Conservation (phyloP, 1,140 invertebrate species). For the Agrypnia vestita region DNA sequence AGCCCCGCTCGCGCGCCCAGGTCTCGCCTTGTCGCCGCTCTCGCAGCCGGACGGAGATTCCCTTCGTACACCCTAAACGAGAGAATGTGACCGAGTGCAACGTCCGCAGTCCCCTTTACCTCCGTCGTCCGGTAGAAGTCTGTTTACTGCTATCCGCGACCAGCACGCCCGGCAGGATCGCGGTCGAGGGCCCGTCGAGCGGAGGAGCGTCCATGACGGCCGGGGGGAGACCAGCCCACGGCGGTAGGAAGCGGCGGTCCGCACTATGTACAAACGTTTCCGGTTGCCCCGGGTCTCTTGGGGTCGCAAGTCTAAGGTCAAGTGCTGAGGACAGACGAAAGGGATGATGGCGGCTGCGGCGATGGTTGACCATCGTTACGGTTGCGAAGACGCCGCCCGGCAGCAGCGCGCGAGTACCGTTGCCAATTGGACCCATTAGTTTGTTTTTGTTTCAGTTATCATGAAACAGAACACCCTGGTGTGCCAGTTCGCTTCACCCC, state of each 20-base stretch:
- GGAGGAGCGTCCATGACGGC: slow-evolving; percentile 52
- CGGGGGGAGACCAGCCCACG: background rate
- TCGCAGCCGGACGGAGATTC: background rate
- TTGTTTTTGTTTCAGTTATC: slow-evolving; percentile 85
- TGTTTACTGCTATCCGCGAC: background rate
- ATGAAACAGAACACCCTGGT: slow-evolving; percentile 91
- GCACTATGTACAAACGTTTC: slow-evolving; percentile 53
- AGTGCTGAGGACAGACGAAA: slow-evolving; percentile 50
- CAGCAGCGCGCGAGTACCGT: slow-evolving; percentile 33
- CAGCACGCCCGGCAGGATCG: background rate
- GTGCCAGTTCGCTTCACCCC: slow-evolving; percentile 95
- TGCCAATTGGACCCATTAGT: slow-evolving; percentile 55
- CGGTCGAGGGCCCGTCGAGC: background rate
- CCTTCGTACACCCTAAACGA: background rate
- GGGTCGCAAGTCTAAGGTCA: slow-evolving; percentile 60
- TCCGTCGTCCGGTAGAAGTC: background rate
- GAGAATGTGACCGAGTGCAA: slow-evolving; percentile 35
- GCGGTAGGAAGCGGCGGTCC: background rate
- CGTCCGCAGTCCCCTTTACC: background rate
- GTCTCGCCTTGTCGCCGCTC: background rate
- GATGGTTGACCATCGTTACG: slow-evolving; percentile 48
- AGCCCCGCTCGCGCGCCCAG: background rate
- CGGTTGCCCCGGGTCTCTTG: slow-evolving; percentile 53
- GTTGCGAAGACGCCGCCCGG: slow-evolving; percentile 25
- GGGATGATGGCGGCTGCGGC: slow-evolving; percentile 50